A percentile compares a stretch with the other conserved stretches of the same genome.
Evolutionary conservation across 2,797 vertebrate species (phyloP).

Genomic region (Lagorchestes hirsutus): DNA sequence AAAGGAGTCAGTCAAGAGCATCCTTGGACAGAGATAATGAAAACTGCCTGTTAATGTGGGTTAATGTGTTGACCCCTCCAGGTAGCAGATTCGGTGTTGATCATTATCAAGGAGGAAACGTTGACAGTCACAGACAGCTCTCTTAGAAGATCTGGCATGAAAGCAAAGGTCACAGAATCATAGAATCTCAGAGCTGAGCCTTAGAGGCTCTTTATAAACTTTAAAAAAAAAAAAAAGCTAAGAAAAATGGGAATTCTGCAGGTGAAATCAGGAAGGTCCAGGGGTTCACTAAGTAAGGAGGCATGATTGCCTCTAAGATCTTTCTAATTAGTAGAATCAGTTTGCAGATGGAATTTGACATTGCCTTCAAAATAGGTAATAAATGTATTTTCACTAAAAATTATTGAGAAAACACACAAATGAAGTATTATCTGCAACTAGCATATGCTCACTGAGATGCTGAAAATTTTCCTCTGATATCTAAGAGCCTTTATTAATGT

Average conservation of each 20-base stretch:
- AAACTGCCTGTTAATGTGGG: neutral
- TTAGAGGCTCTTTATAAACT: neutral
- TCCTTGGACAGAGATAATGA: slow-evolving; percentile 1
- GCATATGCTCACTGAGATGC: neutral
- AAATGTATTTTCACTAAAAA: neutral
- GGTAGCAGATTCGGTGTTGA: neutral
- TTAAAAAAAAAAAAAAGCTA: neutral
- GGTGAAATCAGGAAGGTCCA: neutral
- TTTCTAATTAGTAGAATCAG: neutral
- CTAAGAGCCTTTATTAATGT: neutral
- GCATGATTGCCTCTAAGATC: neutral
- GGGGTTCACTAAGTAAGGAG: neutral
- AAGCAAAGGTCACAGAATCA: neutral
- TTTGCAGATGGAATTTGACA: neutral
- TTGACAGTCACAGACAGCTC: neutral
- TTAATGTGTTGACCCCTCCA: slow-evolving; percentile 7
- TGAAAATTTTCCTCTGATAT: neutral
- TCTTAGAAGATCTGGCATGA: neutral
- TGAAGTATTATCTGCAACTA: neutral
- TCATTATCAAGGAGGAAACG: neutral
- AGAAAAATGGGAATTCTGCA: neutral
- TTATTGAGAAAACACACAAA: neutral
- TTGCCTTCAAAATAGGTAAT: neutral
- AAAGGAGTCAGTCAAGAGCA: neutral
- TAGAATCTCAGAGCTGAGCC: neutral